phyloP scores from a whole-genome alignment of 2,888 invertebrate species.

The Cataglyphis livida region DNA sequence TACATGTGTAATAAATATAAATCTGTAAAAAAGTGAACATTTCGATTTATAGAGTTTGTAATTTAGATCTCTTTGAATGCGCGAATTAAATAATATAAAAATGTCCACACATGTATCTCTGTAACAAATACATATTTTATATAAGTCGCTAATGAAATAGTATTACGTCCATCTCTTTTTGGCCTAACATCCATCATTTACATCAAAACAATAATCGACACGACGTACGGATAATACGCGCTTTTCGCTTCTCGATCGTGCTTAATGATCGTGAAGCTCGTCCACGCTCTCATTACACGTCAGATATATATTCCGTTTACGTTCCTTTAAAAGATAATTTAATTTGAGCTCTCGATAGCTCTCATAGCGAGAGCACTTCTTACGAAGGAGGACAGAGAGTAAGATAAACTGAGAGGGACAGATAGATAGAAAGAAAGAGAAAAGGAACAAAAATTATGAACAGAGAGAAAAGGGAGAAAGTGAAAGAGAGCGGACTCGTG shows the following conservation, averaged over 20 bases:
- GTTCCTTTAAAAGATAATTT: slow-evolving; percentile 57
- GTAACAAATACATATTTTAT: neutral
- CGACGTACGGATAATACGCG: slow-evolving; percentile 52
- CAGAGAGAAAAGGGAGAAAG: slow-evolving; percentile 53
- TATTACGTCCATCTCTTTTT: slow-evolving; percentile 56
- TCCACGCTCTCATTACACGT: slow-evolving; percentile 51
- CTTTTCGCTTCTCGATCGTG: slow-evolving; percentile 52
- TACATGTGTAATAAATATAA: neutral
- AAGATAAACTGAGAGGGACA: slow-evolving; percentile 53
- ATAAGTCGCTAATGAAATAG: slow-evolving; percentile 46
- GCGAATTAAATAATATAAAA: neutral
- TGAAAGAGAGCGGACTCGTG: slow-evolving; percentile 80
- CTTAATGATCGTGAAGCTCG: slow-evolving; percentile 46
- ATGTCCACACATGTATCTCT: neutral
- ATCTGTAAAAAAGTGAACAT: neutral
- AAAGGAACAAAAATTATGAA: slow-evolving; percentile 50
- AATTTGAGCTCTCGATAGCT: slow-evolving; percentile 44
- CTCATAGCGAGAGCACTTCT: slow-evolving; percentile 20
- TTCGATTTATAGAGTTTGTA: neutral
- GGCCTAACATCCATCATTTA: slow-evolving; percentile 60
- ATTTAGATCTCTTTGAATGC: neutral
- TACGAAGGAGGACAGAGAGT: slow-evolving; percentile 54
- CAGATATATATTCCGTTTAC: slow-evolving; percentile 51
- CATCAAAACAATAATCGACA: slow-evolving; percentile 72
- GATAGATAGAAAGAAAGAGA: slow-evolving; percentile 60